phyloP scores from a whole-genome alignment of 2,113 vertebrate genomes.

The Elaphurus davidianus region DNA sequence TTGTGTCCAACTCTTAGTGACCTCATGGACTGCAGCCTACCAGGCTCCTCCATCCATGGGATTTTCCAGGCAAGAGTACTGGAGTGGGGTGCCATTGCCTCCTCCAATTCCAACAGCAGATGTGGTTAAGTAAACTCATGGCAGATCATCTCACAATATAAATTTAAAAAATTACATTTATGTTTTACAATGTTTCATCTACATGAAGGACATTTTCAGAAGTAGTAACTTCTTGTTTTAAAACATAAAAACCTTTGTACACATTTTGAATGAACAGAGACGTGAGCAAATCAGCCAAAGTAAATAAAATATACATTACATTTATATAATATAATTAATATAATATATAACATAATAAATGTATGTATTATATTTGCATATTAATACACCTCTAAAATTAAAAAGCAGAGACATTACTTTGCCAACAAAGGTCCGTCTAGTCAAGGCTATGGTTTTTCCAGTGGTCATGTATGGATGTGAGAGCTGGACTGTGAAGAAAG shows the following conservation, averaged over 20 bases:
- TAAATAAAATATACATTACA: background rate
- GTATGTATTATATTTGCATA: background rate
- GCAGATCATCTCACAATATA: background rate
- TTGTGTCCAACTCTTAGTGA: too few relatives aligned
- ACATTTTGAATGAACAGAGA: background rate
- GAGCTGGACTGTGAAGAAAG: too few relatives aligned
- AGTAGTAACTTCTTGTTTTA: background rate
- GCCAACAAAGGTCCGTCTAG: too few relatives aligned
- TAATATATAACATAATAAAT: background rate
- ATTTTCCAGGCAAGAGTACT: too few relatives aligned
- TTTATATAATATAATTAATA: background rate
- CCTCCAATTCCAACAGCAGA: background rate
- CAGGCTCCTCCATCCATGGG: too few relatives aligned
- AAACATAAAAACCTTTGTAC: background rate
- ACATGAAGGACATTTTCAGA: background rate
- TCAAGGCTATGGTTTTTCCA: too few relatives aligned
- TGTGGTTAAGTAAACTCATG: background rate
- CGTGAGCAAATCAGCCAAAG: background rate
- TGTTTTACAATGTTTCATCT: background rate
- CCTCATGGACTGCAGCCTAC: too few relatives aligned
- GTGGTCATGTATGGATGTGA: too few relatives aligned
- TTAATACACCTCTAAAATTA: background rate
- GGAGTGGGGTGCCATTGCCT: too few relatives aligned
- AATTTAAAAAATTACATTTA: background rate
- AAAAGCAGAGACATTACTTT: too few relatives aligned